These are phyloP conservation scores for Apodemia duryi DNA, from an alignment of 2,888 invertebrate genomes.

Conservation along the genomic window DNA sequence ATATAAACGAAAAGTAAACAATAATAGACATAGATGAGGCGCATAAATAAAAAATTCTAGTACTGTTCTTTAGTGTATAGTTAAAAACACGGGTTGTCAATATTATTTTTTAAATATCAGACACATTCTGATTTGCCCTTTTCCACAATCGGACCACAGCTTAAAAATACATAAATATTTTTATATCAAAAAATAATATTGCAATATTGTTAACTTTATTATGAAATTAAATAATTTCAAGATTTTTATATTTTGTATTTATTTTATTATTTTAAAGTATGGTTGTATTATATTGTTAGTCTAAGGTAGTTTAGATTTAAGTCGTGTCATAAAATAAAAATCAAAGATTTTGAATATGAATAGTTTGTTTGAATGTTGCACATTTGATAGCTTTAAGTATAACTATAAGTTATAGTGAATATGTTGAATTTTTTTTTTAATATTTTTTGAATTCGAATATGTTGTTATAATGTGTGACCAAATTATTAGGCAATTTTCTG, in stretches of 20 bases:
- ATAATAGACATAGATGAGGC: too few relatives aligned
- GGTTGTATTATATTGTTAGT: neutral
- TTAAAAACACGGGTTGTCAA: too few relatives aligned
- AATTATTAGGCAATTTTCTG: neutral
- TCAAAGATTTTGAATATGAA: slow-evolving; percentile 5
- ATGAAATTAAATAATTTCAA: neutral
- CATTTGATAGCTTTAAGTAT: slow-evolving; percentile 13
- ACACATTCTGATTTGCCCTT: too few relatives aligned
- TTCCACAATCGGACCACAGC: too few relatives aligned
- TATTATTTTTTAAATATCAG: too few relatives aligned
- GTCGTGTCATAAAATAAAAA: slow-evolving; percentile 2
- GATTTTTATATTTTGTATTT: neutral
- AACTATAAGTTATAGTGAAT: neutral
- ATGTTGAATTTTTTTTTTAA: neutral
- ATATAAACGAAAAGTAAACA: too few relatives aligned
- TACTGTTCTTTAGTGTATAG: too few relatives aligned
- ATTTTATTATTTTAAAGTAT: neutral
- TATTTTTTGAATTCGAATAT: neutral
- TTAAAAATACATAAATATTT: too few relatives aligned
- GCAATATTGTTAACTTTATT: too few relatives aligned
- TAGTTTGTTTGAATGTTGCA: slow-evolving; percentile 10
- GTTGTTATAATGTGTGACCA: neutral
- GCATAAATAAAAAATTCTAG: too few relatives aligned
- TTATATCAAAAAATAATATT: too few relatives aligned
- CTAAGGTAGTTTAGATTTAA: neutral